Percentiles rank a stretch among this genome's conserved stretches.
These are phyloP conservation scores for Cnemophilus loriae DNA, from an alignment of 2,113 vertebrate genomes.

Conservation along the genomic window DNA sequence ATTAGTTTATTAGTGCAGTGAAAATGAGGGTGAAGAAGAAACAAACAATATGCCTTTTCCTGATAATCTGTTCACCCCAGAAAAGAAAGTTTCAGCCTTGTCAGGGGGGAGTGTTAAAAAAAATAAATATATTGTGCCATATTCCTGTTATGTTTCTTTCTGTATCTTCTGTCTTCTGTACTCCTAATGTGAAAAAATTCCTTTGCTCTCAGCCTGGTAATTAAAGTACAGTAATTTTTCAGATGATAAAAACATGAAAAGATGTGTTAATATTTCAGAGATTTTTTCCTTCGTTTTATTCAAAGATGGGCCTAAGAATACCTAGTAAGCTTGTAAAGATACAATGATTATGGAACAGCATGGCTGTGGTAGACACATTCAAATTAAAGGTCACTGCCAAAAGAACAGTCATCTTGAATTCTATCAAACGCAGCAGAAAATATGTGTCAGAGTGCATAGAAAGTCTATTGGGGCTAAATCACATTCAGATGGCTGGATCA, in stretches of 20 bases:
- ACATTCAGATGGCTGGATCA: constrained; percentile 52
- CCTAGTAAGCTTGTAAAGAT: background rate
- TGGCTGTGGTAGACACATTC: background rate
- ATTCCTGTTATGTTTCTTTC: background rate
- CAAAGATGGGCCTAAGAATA: background rate
- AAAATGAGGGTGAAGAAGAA: background rate
- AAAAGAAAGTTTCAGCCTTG: background rate
- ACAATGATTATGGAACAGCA: background rate
- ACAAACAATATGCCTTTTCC: background rate
- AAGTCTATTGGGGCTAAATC: constrained; percentile 16
- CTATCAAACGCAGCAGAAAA: constrained; percentile 44
- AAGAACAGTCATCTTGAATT: constrained; percentile 44
- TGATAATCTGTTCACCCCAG: background rate
- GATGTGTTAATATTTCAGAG: background rate
- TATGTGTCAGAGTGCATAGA: background rate
- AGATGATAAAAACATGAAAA: background rate
- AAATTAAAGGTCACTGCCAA: constrained; percentile 59
- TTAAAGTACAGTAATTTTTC: constrained; percentile 23
- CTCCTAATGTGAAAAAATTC: background rate
- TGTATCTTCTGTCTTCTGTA: background rate
- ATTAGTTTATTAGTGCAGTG: background rate
- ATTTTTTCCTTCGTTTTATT: background rate
- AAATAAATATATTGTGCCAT: background rate
- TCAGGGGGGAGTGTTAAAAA: background rate
- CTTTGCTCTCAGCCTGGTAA: background rate